A percentile compares a stretch with the other conserved stretches of the same genome.
phyloP scores from a whole-genome alignment of 2,113 vertebrate species.

The Ictalurus punctatus region DNA sequence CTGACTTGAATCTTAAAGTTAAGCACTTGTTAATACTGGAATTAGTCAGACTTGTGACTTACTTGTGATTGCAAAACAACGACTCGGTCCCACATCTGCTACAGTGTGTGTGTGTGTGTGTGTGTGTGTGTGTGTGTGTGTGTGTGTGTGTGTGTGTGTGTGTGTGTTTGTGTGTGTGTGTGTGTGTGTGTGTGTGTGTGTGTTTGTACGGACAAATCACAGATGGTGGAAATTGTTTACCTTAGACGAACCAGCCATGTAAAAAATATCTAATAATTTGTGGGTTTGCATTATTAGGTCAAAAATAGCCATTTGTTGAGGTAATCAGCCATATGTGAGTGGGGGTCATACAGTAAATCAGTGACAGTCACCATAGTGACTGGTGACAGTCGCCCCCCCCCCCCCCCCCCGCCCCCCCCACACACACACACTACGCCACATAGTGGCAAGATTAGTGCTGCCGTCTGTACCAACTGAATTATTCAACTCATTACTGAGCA shows the following conservation, averaged over 20 bases:
- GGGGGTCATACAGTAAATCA: slow-evolving; percentile 23
- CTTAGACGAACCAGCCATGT: too few relatives aligned
- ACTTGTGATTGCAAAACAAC: not conserved
- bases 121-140: not conserved
- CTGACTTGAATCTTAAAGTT: not conserved
- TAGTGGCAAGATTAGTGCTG: not conserved
- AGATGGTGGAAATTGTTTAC: too few relatives aligned
- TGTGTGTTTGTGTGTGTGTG: not conserved
- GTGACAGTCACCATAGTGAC: slow-evolving; percentile 4
- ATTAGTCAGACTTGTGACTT: not conserved
- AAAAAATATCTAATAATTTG: too few relatives aligned
- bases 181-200: too few relatives aligned
- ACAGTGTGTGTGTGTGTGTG: not conserved
- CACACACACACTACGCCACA: too few relatives aligned
- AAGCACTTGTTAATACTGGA: too few relatives aligned
- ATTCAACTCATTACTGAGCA: slow-evolving; percentile 6
- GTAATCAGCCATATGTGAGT: not conserved
- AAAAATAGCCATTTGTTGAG: too few relatives aligned
- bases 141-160: not conserved
- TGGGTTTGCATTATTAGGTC: not conserved
- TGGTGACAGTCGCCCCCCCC: not conserved
- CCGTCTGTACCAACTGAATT: not conserved
- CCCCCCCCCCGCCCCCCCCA: too few relatives aligned
- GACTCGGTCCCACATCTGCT: not conserved
- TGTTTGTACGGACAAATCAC: too few relatives aligned